Evolutionary conservation across 1,140 invertebrate species (phyloP).

Genomic region (Bombus balteatus): DNA sequence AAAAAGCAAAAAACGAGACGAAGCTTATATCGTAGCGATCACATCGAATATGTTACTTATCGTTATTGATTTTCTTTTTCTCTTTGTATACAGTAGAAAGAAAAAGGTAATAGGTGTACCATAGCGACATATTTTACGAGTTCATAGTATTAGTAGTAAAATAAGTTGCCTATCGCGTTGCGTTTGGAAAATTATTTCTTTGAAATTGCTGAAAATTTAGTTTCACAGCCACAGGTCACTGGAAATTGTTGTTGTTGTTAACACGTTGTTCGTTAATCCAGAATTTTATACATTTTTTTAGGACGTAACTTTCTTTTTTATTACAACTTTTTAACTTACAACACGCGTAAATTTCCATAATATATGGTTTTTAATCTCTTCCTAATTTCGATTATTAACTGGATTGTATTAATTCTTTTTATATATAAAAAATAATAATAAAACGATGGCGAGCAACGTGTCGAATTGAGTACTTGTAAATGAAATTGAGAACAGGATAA

Average conservation of each 20-base stretch:
- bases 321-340: background rate
- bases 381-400: background rate
- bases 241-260: slow-evolving; percentile 29
- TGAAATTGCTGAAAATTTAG: background rate
- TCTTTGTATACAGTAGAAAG: slow-evolving; percentile 27
- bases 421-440: background rate
- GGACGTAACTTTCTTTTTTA: too few species aligned
- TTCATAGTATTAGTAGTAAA: slow-evolving; percentile 67
- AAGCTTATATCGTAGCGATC: slow-evolving; percentile 1
- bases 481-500: background rate
- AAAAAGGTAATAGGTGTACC: slow-evolving; percentile 48
- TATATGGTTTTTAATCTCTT: background rate
- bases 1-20: background rate
- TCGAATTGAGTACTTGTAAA: slow-evolving; percentile 8
- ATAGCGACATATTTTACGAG: slow-evolving; percentile 49
- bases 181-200: slow-evolving; percentile 40
- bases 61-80: slow-evolving; percentile 38
- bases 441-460: slow-evolving; percentile 1
- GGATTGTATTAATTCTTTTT: background rate
- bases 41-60: slow-evolving; percentile 35
- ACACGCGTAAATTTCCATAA: background rate
- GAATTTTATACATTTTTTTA: background rate
- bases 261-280: background rate
- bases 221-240: background rate
- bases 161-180: slow-evolving; percentile 61